Percentiles rank a stretch among this genome's conserved stretches.
These are phyloP conservation scores for Palloptera scutellata DNA, from an alignment of 2,888 invertebrate species.

Conservation along the genomic window DNA sequence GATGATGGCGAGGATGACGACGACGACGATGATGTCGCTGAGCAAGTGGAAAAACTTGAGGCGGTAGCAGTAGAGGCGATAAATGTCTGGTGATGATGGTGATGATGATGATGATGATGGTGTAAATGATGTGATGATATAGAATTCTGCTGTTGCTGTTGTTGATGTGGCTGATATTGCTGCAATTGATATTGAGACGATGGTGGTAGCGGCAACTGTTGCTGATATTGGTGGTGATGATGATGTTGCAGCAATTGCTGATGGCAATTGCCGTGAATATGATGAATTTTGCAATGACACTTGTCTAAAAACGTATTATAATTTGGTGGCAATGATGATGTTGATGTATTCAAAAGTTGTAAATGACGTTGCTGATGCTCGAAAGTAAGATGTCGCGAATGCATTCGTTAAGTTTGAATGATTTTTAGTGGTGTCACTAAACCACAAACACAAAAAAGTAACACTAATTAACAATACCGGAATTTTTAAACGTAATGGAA, in stretches of 20 bases:
- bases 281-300: slow-evolving; percentile 53
- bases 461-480: slow-evolving; percentile 12
- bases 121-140: slow-evolving; percentile 49
- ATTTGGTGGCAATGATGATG: slow-evolving; percentile 10
- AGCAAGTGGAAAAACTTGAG: slow-evolving; percentile 28
- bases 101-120: slow-evolving; percentile 53
- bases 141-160: slow-evolving; percentile 32
- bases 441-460: slow-evolving; percentile 1
- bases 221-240: slow-evolving; percentile 33
- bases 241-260: slow-evolving; percentile 36
- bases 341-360: slow-evolving; percentile 45
- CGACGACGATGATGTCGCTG: slow-evolving; percentile 26
- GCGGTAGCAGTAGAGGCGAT: slow-evolving; percentile 38
- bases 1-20: slow-evolving; percentile 23
- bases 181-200: slow-evolving; percentile 32
- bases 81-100: slow-evolving; percentile 42
- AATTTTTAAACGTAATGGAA: slow-evolving; percentile 36
- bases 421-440: slow-evolving; percentile 14
- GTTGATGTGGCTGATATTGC: slow-evolving; percentile 37
- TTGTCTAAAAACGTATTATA: slow-evolving; percentile 53
- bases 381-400: slow-evolving; percentile 54
- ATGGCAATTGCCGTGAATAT: slow-evolving; percentile 37
- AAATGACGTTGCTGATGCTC: slow-evolving; percentile 53
- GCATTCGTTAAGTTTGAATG: slow-evolving; percentile 51
- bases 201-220: slow-evolving; percentile 31